Evolutionary conservation across 2,888 invertebrate genomes (phyloP), one percentile per base, ranked within the genome.

Genomic region (Candidula unifasciata): DNA sequence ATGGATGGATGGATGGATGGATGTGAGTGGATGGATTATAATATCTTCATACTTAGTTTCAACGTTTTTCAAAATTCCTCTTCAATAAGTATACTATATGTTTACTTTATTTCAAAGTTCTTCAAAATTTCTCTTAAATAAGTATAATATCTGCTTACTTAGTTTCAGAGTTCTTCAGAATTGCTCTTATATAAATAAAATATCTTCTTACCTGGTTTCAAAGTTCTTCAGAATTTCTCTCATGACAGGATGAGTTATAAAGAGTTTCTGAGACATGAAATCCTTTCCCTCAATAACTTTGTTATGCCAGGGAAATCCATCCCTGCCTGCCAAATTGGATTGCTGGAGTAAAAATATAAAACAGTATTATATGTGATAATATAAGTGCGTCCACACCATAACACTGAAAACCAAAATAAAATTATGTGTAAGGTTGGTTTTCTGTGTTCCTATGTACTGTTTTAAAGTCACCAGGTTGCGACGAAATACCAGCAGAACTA

Each of bases 301-400:
- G 16, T 95, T 94, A 93, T 97, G 97, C 97, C 98, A 98, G 0
- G 97, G 96, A 83, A 97, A 93, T 16, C 88, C 85, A 35, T 89
- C 88, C 83, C 93, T 87, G 44, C 93, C 93, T 2, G 93, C 93
- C 35, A 90, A 88, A 76, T 91, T 89, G n/a, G 92, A 92, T 8
- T 88, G 88, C 93, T 93, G 88, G 33, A 89, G 89, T 21, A 83
- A 52, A 77, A 86, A 37, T 24, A 82, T 10, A 71, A 60, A 80
- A 77, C 3, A 52, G 52, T 57, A 16, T 74, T 54, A 73, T 44
- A 44, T 13, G 13, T 44, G 44, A 44, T 44, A 13, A 44, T 44
- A 44, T 44, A 1, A 44, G 44, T 44, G 13, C 13, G 44, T 10
- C 8, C 8, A 44, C 44, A 44, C 44, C 13, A 44, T 44, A 6